Conservation (phyloP, 1,140 invertebrate genomes). For the Caenorhabditis inopinata region DNA sequence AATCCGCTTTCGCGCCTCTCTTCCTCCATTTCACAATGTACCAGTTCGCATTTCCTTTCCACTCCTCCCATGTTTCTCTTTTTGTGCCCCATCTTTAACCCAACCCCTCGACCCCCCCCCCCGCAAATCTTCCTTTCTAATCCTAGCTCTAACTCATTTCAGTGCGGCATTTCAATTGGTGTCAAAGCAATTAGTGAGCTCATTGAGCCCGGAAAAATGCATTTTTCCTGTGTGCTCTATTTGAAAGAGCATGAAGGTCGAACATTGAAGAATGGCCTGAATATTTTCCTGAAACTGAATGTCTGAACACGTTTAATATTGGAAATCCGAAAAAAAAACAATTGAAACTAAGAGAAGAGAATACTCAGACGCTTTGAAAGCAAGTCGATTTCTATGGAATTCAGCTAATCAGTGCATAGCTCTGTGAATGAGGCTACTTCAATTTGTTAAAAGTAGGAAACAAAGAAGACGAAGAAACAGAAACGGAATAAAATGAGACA, state of each 20-base stretch:
- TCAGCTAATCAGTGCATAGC: no score
- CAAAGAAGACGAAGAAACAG: not conserved
- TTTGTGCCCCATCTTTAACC: not conserved
- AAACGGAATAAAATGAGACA: not conserved
- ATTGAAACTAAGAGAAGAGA: not conserved
- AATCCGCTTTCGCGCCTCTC: constrained; percentile 33
- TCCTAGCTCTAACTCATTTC: not conserved
- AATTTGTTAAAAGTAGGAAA: not conserved
- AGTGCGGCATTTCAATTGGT: constrained; percentile 14
- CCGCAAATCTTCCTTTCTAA: no score
- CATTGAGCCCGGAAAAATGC: not conserved
- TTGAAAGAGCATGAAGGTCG: no score
- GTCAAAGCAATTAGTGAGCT: constrained; percentile 1
- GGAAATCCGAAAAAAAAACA: not conserved
- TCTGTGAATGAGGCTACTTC: no score
- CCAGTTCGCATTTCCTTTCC: constrained; percentile 15
- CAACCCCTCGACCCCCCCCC: no score
- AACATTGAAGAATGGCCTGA: no score
- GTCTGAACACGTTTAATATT: no score
- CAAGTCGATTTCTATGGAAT: no score
- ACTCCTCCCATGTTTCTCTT: not conserved
- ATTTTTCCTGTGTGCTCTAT: no score
- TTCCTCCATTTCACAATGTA: constrained; percentile 16
- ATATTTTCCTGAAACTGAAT: no score
- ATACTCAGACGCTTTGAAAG: no score